Conservation (phyloP, 2,888 invertebrate species). For the Lissocephala sabroskyi region DNA sequence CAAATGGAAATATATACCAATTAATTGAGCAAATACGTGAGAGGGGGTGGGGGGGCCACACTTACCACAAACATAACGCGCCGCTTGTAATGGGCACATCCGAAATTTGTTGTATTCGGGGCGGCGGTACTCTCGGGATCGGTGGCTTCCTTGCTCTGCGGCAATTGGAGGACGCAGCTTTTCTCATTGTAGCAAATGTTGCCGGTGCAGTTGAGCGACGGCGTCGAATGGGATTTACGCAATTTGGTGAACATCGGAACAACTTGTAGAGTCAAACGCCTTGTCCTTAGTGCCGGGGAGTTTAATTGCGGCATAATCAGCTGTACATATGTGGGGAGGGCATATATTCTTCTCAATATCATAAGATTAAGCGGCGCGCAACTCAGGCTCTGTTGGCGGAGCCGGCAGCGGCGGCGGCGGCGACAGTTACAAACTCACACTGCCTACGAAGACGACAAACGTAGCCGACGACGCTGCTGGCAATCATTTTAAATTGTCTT, state of each 20-base stretch:
- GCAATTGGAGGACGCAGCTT: constrained; percentile 12
- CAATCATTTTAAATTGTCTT: constrained; percentile 62
- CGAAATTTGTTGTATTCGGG: constrained; percentile 69
- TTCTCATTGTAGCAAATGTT: constrained; percentile 15
- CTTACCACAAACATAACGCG: constrained; percentile 90
- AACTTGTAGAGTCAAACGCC: background rate
- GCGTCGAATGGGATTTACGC: constrained; percentile 56
- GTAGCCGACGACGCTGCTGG: constrained; percentile 24
- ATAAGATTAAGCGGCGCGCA: too few relatives aligned
- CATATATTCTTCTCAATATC: too few relatives aligned
- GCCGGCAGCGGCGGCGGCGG: too few relatives aligned
- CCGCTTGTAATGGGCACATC: constrained; percentile 88
- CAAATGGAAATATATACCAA: too few relatives aligned
- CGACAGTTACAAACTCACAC: background rate
- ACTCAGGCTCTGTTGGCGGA: too few relatives aligned
- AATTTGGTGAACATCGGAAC: constrained; percentile 25
- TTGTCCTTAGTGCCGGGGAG: too few relatives aligned
- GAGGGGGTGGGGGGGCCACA: constrained; percentile 23
- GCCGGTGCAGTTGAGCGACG: constrained; percentile 34
- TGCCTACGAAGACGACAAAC: background rate
- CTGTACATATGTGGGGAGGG: too few relatives aligned
- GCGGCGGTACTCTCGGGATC: constrained; percentile 30
- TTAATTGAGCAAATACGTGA: too few relatives aligned
- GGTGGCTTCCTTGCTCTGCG: constrained; percentile 14
- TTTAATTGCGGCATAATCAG: constrained; percentile 52